Base-by-base conservation (phyloP, 2,888 invertebrate genomes). In the Chloroclysta siterata region DNA sequence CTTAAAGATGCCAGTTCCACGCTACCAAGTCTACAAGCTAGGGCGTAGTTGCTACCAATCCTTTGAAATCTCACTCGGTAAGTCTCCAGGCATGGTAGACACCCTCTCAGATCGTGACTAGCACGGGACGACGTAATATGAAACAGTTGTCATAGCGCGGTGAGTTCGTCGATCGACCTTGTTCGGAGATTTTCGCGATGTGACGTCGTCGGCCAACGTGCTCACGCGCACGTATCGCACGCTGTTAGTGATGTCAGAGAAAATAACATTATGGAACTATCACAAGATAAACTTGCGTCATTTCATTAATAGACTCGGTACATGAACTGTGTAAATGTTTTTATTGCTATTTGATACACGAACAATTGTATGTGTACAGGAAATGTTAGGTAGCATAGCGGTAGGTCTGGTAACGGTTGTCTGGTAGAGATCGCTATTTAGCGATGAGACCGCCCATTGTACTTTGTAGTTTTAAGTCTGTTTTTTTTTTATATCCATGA, bases 121-220 rank as follows among this genome's bases (percentile, higher is more conserved):
- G n/a, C 56, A 77, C 79, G 80, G 79, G 78, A 77, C 70, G 74
- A 73, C 69, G 62, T 11, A 54, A 51, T 41, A 46, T 53, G 62
- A 63, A 70, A 61, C 47, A 70, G 68, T 63, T 63, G 66, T 65
- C 64, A 66, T 65, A 70, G 71, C 72, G 63, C 50, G 50, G 72
- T 46, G 85, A 86, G 90, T 88, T 90, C 86, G 80, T 80, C 75
- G 89, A 52, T 85, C 90, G 90, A 84, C 90, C 90, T 91, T 91
- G 89, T 84, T 85, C 81, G 78, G 75, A 72, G 81, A 85, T 86
- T 85, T 89, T 89, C 86, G 87, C 88, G 80, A 69, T 13, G 78
- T 84, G 83, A 86, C 86, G 86, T 85, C 81, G 79, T 74, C 61
- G 56, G 62, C 70, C 74, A 78, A 89, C 90, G 89, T 90, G 90